These are phyloP conservation scores for Glareola pratincola DNA, from an alignment of 2,113 vertebrate genomes.

Conservation along the genomic window DNA sequence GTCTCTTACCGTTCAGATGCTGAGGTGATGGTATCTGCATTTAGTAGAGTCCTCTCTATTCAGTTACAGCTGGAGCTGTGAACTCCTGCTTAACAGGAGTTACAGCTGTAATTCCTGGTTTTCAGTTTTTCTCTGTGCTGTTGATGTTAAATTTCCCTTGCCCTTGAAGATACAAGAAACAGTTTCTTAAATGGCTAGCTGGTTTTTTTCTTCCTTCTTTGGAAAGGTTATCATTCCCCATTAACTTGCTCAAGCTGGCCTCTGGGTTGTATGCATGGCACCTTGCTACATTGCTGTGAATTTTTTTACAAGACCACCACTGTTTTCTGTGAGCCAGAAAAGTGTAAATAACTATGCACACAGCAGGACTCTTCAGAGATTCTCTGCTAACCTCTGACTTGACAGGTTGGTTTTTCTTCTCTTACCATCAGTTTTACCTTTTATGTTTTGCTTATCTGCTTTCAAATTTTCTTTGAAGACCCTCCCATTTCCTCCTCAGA, in stretches of 20 bases:
- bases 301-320: not conserved
- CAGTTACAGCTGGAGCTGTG: not conserved
- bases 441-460: slow-evolving; percentile 28
- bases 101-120: not conserved
- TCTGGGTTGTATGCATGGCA: not conserved
- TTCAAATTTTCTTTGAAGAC: slow-evolving; percentile 55
- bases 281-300: not conserved
- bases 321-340: not conserved
- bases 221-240: not conserved
- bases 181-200: not conserved
- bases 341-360: not conserved
- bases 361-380: not conserved
- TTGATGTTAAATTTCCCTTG: not conserved
- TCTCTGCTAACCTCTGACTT: slow-evolving; percentile 8
- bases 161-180: not conserved
- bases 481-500: not conserved
- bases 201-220: not conserved
- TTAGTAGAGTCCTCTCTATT: not conserved
- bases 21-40: not conserved
- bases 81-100: not conserved
- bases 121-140: not conserved
- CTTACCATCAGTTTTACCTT: slow-evolving; percentile 25
- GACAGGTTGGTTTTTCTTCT: not conserved
- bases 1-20: not conserved
- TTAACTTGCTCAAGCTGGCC: not conserved